Conservation (phyloP, 2,797 vertebrate species). For the Apogon hyalosoma region DNA sequence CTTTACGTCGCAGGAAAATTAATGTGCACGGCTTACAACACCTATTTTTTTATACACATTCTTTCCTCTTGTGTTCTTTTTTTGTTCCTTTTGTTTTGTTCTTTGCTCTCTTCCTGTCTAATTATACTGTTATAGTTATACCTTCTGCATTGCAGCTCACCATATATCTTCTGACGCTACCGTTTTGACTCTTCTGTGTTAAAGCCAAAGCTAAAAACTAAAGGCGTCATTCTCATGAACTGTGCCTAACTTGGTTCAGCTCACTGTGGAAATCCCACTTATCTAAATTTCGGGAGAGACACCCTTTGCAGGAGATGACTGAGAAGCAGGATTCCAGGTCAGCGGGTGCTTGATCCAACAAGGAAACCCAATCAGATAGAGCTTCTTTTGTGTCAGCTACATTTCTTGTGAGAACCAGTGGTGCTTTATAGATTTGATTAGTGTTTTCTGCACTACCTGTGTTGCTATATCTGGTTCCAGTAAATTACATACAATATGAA, state of each 20-base stretch:
- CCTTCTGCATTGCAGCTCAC: constrained; percentile 11
- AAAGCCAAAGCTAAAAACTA: constrained; percentile 24
- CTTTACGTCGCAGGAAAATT: constrained; percentile 13
- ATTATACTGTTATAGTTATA: constrained; percentile 12
- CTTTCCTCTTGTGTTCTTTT: not conserved
- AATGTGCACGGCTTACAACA: not conserved
- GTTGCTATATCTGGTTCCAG: constrained; percentile 55
- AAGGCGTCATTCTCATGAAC: constrained; percentile 29
- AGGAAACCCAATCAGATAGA: constrained; percentile 62
- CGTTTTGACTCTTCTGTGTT: constrained; percentile 27
- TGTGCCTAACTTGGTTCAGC: constrained; percentile 40
- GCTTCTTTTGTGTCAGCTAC: constrained; percentile 62
- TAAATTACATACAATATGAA: constrained; percentile 75
- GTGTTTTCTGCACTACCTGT: constrained; percentile 57
- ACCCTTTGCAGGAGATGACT: constrained; percentile 40
- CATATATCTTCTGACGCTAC: constrained; percentile 19
- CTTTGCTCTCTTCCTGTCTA: not conserved
- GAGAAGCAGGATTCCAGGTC: constrained; percentile 54
- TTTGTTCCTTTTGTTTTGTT: not conserved
- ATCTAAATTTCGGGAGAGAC: constrained; percentile 38
- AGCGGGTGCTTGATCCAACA: constrained; percentile 55
- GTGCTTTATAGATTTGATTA: constrained; percentile 58
- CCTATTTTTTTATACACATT: not conserved
- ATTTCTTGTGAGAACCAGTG: constrained; percentile 63
- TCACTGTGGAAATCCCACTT: constrained; percentile 36